Conservation (phyloP, 2,797 vertebrate species). For the Gymnothorax javanicus region DNA sequence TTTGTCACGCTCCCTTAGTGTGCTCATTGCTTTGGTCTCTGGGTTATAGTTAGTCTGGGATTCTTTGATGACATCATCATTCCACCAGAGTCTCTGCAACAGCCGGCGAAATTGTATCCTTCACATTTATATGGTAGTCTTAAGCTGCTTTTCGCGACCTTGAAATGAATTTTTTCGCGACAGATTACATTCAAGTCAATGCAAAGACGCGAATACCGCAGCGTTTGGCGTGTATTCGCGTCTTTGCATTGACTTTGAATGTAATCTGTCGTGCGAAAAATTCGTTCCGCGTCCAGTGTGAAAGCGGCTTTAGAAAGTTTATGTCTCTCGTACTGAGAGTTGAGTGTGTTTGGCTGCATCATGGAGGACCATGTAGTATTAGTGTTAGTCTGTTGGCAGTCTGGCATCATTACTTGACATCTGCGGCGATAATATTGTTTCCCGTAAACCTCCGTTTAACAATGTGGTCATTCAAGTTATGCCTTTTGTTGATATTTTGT, state of each 20-base stretch:
- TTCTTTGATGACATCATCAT: constrained; percentile 97
- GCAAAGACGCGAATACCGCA: no score
- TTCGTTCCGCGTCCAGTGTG: background rate
- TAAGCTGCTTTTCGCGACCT: no score
- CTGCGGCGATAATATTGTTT: background rate
- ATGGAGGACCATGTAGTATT: background rate
- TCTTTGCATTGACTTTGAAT: no score
- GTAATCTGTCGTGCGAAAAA: no score
- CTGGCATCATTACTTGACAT: background rate
- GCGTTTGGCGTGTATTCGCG: no score
- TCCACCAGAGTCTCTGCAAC: constrained; percentile 93
- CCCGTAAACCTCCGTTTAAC: background rate
- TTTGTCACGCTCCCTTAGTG: background rate
- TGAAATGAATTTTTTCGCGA: no score
- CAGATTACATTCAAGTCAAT: no score
- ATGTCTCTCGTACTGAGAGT: background rate
- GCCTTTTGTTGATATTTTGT: background rate
- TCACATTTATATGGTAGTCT: background rate
- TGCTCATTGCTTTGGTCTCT: constrained; percentile 22
- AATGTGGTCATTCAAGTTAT: background rate
- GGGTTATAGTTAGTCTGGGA: constrained; percentile 85
- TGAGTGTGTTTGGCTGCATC: background rate
- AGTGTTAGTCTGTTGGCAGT: background rate
- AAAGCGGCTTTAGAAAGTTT: background rate
- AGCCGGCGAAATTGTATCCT: constrained; percentile 99